A percentile compares a stretch with the other conserved stretches of the same genome.
These are phyloP conservation scores for Falco columbarius DNA, from an alignment of 2,797 vertebrate species.

Conservation along the genomic window DNA sequence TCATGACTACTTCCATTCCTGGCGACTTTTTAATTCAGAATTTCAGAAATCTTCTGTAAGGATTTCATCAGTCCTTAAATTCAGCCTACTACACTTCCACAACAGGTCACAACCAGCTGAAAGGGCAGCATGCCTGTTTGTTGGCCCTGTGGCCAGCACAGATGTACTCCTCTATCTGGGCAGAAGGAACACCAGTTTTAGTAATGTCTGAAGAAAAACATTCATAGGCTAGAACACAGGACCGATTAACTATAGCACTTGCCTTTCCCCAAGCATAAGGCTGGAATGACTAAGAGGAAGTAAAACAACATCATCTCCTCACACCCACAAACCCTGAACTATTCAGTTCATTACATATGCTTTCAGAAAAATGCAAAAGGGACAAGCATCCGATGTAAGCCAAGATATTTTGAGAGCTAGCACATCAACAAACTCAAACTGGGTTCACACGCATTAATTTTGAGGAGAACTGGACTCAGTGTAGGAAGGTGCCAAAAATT, in stretches of 20 bases:
- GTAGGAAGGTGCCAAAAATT: slow-evolving; percentile 38
- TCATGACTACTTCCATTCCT: not conserved
- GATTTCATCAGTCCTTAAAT: not conserved
- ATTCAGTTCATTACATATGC: slow-evolving; percentile 18
- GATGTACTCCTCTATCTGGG: not conserved
- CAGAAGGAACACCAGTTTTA: not conserved
- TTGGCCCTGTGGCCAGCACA: not conserved
- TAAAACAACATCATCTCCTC: slow-evolving; percentile 61
- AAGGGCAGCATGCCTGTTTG: rapidly evolving
- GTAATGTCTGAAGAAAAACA: not conserved
- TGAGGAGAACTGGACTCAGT: not conserved
- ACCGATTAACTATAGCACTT: not conserved
- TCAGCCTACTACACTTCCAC: not conserved
- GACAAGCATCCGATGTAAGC: not conserved
- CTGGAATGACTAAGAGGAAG: slow-evolving; percentile 66
- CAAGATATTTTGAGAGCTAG: slow-evolving; percentile 37
- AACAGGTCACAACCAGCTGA: not conserved
- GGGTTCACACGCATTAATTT: slow-evolving; percentile 16
- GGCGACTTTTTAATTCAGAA: not conserved
- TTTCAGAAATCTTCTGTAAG: not conserved
- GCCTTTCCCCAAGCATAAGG: slow-evolving; percentile 41
- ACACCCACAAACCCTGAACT: slow-evolving; percentile 55
- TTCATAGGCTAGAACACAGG: not conserved
- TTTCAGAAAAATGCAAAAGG: slow-evolving; percentile 27
- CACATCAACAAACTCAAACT: slow-evolving; percentile 26